These are phyloP conservation scores for Chrosomus eos DNA, from an alignment of 2,797 vertebrate genomes.

Conservation along the genomic window DNA sequence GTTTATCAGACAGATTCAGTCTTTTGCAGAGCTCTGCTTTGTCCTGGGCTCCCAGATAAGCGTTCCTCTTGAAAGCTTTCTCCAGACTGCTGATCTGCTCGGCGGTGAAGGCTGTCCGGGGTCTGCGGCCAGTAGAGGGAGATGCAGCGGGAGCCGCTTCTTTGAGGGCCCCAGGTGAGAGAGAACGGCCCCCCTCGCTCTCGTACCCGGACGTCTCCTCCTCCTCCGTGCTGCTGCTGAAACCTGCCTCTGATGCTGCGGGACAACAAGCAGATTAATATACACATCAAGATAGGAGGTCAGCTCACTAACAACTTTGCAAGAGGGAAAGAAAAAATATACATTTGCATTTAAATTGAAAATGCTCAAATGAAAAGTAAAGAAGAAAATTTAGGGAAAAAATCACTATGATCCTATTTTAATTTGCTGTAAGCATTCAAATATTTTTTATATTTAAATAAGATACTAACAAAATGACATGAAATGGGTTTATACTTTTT, in stretches of 20 bases:
- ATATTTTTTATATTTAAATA: background rate
- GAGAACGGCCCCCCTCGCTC: conserved; percentile 52
- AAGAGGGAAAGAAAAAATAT: background rate
- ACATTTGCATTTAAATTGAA: background rate
- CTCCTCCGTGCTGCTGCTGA: conserved; percentile 34
- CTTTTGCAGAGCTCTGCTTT: conserved; percentile 80
- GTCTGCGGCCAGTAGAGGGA: conserved; percentile 70
- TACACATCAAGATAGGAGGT: too few species aligned
- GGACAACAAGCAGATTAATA: background rate
- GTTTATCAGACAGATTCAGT: conserved; percentile 81
- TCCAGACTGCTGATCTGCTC: conserved; percentile 81
- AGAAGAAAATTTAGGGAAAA: background rate
- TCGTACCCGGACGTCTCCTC: conserved; percentile 33
- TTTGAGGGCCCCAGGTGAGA: conserved; percentile 61
- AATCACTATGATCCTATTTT: background rate
- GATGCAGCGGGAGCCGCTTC: conserved; percentile 37
- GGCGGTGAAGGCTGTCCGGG: conserved; percentile 80
- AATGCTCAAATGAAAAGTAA: background rate
- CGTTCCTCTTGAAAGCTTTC: conserved; percentile 78
- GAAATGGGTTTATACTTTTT: background rate
- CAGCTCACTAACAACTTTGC: background rate
- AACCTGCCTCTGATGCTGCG: conserved; percentile 55
- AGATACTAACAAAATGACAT: background rate
- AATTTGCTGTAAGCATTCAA: background rate
- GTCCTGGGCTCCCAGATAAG: conserved; percentile 81